phyloP scores from a whole-genome alignment of 2,113 vertebrate genomes.

The Lepus americanus region DNA sequence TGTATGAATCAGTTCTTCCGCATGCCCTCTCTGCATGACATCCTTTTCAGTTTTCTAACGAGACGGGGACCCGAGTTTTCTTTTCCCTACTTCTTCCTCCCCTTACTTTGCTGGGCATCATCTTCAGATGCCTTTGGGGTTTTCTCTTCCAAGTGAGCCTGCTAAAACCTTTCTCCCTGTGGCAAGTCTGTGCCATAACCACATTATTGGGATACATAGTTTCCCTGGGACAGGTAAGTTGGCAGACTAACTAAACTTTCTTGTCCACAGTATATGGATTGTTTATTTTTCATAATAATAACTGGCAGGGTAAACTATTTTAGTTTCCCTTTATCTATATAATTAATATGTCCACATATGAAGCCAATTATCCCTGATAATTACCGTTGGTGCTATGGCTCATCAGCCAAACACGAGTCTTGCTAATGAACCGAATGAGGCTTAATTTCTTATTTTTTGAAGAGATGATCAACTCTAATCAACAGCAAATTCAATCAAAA shows the following conservation, averaged over 20 bases:
- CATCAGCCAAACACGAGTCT: slow-evolving; percentile 81
- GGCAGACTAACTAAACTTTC: slow-evolving; percentile 50
- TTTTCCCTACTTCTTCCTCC: background rate
- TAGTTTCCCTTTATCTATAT: slow-evolving; percentile 77
- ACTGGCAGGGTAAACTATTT: slow-evolving; percentile 78
- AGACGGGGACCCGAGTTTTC: background rate
- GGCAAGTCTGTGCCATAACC: no score
- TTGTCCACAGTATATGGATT: slow-evolving; percentile 44
- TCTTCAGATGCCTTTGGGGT: background rate
- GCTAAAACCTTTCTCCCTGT: background rate
- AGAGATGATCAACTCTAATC: slow-evolving; percentile 86
- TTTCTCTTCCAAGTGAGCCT: background rate
- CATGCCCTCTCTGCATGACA: background rate
- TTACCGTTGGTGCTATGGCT: slow-evolving; percentile 80
- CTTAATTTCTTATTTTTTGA: slow-evolving; percentile 87
- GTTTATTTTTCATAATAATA: slow-evolving; percentile 79
- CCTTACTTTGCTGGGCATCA: background rate
- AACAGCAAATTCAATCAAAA: slow-evolving; percentile 87
- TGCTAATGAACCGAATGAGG: slow-evolving; percentile 83
- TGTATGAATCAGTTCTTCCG: background rate
- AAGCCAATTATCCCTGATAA: slow-evolving; percentile 85
- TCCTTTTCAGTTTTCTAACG: background rate
- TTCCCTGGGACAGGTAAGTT: background rate
- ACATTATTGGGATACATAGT: background rate
- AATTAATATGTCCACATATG: slow-evolving; percentile 86